Conservation (phyloP, 2,797 vertebrate genomes). For the Hydrophis major region DNA sequence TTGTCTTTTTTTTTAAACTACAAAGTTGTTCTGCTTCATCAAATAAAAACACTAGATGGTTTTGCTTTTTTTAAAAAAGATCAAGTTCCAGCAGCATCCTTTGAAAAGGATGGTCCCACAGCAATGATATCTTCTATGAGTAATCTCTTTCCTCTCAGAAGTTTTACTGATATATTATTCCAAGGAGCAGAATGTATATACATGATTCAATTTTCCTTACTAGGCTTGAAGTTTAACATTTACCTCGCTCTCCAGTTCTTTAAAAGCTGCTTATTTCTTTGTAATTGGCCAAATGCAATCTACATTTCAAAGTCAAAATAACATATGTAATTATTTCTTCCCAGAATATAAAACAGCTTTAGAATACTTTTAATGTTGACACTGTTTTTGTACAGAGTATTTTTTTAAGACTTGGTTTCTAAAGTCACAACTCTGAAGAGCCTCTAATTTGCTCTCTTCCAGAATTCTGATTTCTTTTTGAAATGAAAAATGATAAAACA, state of each 20-base stretch:
- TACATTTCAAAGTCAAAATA: not conserved
- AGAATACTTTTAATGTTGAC: not conserved
- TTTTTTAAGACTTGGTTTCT: not conserved
- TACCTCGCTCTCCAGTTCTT: not conserved
- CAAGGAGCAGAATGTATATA: not conserved
- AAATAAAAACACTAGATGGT: not conserved
- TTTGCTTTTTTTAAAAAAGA: not conserved
- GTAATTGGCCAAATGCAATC: not conserved
- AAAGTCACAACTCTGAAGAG: not conserved
- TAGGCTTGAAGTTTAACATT: not conserved
- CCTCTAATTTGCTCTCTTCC: not conserved
- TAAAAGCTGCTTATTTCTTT: not conserved
- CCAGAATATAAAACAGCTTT: not conserved
- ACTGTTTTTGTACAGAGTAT: not conserved
- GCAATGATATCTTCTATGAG: not conserved
- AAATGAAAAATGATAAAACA: not conserved
- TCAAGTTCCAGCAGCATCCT: not conserved
- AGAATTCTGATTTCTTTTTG: not conserved
- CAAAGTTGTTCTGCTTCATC: constrained; percentile 23
- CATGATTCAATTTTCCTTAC: not conserved
- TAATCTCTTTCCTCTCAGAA: not conserved
- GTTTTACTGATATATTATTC: too few species aligned
- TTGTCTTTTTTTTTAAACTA: not conserved
- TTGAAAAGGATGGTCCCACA: not conserved
- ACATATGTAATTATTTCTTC: not conserved